Percentiles rank a stretch among this genome's conserved stretches.
phyloP scores from a whole-genome alignment of 2,113 vertebrate species.

The Poicephalus gulielmi region DNA sequence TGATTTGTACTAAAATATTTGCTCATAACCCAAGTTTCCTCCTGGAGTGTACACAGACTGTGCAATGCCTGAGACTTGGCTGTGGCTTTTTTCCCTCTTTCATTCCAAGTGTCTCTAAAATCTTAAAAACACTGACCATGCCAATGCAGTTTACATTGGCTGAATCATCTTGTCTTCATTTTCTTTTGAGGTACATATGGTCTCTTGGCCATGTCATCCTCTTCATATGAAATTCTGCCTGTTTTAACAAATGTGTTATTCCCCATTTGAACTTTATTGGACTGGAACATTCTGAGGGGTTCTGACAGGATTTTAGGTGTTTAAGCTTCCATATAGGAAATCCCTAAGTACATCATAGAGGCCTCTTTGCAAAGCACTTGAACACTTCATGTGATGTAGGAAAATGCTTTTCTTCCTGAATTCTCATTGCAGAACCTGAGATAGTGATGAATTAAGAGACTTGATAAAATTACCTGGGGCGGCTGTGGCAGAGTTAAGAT shows the following conservation, averaged over 20 bases:
- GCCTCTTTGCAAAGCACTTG: slow-evolving; percentile 5
- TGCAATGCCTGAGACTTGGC: slow-evolving; percentile 24
- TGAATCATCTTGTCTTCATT: slow-evolving; percentile 29
- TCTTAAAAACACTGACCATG: slow-evolving; percentile 41
- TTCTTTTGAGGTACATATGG: slow-evolving; percentile 15
- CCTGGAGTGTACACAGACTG: slow-evolving; percentile 37
- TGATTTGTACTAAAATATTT: slow-evolving; percentile 74
- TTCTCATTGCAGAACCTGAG: not conserved
- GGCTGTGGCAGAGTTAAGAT: not conserved
- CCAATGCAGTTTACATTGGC: slow-evolving; percentile 55
- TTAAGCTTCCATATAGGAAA: slow-evolving; percentile 48
- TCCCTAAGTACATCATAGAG: slow-evolving; percentile 35
- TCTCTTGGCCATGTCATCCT: slow-evolving; percentile 50
- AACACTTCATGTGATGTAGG: not conserved
- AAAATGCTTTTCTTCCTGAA: slow-evolving; percentile 1
- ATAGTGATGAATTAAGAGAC: not conserved
- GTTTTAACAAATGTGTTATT: slow-evolving; percentile 47
- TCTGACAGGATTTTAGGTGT: slow-evolving; percentile 46
- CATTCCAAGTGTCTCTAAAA: slow-evolving; percentile 67
- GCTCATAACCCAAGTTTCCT: slow-evolving; percentile 64
- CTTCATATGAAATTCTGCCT: slow-evolving; percentile 1
- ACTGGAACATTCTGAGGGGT: slow-evolving; percentile 49
- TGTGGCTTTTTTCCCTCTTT: slow-evolving; percentile 28
- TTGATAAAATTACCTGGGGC: not conserved
- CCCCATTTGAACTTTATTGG: slow-evolving; percentile 46